Percentiles rank a stretch among this genome's conserved stretches.
Conservation (phyloP, 2,113 vertebrate genomes). For the Hippolais icterina region DNA sequence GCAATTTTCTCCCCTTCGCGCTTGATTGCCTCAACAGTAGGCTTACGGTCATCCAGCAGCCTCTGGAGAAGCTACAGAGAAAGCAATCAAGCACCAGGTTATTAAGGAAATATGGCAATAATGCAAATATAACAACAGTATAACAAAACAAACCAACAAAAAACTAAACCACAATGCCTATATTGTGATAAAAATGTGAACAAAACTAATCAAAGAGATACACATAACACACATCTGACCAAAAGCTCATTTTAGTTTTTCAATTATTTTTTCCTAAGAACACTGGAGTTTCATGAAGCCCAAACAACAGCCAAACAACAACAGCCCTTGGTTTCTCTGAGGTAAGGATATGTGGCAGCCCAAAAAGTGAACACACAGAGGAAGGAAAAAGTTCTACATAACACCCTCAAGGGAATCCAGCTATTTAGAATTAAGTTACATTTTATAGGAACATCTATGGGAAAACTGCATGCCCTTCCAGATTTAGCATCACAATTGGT, state of each 20-base stretch:
- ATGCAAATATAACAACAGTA: neutral
- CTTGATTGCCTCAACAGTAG: slow-evolving; percentile 92
- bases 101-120: neutral
- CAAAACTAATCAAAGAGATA: neutral
- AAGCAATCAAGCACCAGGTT: neutral
- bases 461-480: neutral
- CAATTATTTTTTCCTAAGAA: neutral
- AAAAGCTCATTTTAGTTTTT: neutral
- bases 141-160: neutral
- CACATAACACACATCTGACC: neutral
- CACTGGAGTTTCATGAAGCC: neutral
- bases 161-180: neutral
- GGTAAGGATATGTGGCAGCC: neutral
- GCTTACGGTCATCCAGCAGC: slow-evolving; percentile 90
- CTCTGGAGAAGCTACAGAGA: slow-evolving; percentile 89
- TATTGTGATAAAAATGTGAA: neutral
- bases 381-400: neutral
- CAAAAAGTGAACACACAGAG: neutral
- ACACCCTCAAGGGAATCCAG: neutral
- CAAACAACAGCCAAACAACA: neutral
- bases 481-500: neutral
- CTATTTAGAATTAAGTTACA: neutral
- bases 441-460: neutral
- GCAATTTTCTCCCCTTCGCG: slow-evolving; percentile 92
- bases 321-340: neutral